Conservation (phyloP, 2,888 invertebrate genomes). For the Andrena fulva region DNA sequence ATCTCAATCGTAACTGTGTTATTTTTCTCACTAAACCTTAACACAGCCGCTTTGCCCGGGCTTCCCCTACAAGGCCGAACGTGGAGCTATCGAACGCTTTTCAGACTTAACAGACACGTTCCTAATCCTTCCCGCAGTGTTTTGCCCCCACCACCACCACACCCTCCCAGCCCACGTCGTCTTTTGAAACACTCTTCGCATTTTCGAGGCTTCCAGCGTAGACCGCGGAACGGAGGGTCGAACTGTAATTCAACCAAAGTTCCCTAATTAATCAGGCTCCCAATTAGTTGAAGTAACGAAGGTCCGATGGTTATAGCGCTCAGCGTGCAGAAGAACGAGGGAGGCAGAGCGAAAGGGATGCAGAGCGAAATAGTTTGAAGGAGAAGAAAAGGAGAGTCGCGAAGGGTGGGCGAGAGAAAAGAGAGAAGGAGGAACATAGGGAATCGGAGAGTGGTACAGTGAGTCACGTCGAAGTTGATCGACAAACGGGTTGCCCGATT, state of each 20-base stretch:
- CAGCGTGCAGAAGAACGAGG: constrained; percentile 4
- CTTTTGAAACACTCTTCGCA: constrained; percentile 60
- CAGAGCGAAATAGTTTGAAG: constrained; percentile 20
- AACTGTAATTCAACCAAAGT: constrained; percentile 72
- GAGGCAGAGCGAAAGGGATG: neutral
- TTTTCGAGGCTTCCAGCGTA: constrained; percentile 62
- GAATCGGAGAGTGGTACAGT: constrained; percentile 54
- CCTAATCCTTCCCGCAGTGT: constrained; percentile 8
- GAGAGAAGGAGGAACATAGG: constrained; percentile 43
- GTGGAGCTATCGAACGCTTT: constrained; percentile 14
- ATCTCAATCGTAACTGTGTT: no score
- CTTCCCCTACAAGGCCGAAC: neutral
- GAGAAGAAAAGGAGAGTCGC: constrained; percentile 23
- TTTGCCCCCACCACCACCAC: neutral
- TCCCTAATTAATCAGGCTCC: constrained; percentile 75
- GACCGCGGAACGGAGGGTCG: constrained; percentile 61
- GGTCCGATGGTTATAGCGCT: constrained; percentile 64
- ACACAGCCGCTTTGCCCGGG: no score
- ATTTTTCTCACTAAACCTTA: no score
- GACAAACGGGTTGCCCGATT: constrained; percentile 71
- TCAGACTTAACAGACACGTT: constrained; percentile 24
- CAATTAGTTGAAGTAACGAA: constrained; percentile 74
- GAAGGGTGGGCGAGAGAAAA: constrained; percentile 13
- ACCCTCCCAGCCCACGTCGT: neutral
- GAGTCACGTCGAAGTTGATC: constrained; percentile 71